Base-by-base conservation (phyloP, 1,140 invertebrate species). In the Manduca sexta region DNA sequence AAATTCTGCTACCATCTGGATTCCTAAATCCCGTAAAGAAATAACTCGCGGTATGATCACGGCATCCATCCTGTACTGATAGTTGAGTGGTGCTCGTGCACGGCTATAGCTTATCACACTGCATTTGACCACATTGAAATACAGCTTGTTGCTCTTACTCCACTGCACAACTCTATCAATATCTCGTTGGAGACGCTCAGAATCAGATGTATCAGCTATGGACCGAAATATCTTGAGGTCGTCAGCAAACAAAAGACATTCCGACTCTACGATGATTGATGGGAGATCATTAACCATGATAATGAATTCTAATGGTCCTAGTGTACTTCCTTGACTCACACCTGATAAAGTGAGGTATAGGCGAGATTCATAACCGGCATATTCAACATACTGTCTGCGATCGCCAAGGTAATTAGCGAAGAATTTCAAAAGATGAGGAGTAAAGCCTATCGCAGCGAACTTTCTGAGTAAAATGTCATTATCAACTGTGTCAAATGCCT, bases 241-340 rank as follows among this genome's bases (percentile, higher is more conserved):
- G 37, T 64, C 58, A 0, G 62, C 56, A 34, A 63, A 66, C 17
- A 64, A 15, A 31, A 64, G 39, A 37, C 58, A 62, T 3, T 40
- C 17, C 31, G 38, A 5, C 16, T 17, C 18, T 2, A 17, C 0
- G 50, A 3, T 16, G 1, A 60, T 46, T 8, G 48, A 34, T 1
- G 65, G 57, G n/a, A 63, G 37, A 17, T 59, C 56, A 14, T 69
- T 69, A 30, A 65, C 52, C 33, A 53, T 52, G 8, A 64, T 26
- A 6, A 59, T 49, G 31, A 67, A 60, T 13, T 44, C 14, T 1
- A 55, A 13, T n/a, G 58, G 56, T 0, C 58, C 58, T 29, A 68
- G 38, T 35, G 59, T 68, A 31, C 54, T 64, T 6, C 56, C 56
- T 14, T 60, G 61, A 35, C 52, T 64, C 0, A 64, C 46, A 3